Conservation (phyloP, 2,113 vertebrate genomes). For the Oceanites oceanicus region DNA sequence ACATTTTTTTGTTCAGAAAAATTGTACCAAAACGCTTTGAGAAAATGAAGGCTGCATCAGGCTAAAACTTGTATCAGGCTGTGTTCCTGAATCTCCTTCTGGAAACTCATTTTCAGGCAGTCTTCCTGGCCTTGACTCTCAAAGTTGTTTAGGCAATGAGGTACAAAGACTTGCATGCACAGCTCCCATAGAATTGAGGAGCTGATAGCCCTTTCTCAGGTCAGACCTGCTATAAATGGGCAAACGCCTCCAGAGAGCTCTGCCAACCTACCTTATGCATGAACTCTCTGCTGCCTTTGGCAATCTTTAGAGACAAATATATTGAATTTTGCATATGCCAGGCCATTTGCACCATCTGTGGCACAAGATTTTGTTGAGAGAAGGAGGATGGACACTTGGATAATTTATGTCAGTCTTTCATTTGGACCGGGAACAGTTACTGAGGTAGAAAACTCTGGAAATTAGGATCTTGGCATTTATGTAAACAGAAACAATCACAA, state of each 20-base stretch:
- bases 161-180: background rate
- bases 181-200: background rate
- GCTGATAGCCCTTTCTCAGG: background rate
- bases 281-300: background rate
- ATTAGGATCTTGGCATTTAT: background rate
- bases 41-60: background rate
- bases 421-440: background rate
- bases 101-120: background rate
- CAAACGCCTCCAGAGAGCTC: background rate
- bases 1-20: background rate
- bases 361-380: background rate
- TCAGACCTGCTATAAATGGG: background rate
- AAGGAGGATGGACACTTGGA: background rate
- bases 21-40: background rate
- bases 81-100: background rate
- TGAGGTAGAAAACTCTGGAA: background rate
- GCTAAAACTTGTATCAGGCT: background rate
- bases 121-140: background rate
- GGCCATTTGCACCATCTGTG: background rate
- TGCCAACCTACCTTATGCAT: background rate
- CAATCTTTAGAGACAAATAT: background rate
- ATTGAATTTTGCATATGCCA: background rate
- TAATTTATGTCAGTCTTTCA: background rate
- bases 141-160: background rate
- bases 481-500: background rate